Percentiles rank a stretch among this genome's conserved stretches.
Conservation (phyloP, 1,140 invertebrate species). For the Pectinophora gossypiella region DNA sequence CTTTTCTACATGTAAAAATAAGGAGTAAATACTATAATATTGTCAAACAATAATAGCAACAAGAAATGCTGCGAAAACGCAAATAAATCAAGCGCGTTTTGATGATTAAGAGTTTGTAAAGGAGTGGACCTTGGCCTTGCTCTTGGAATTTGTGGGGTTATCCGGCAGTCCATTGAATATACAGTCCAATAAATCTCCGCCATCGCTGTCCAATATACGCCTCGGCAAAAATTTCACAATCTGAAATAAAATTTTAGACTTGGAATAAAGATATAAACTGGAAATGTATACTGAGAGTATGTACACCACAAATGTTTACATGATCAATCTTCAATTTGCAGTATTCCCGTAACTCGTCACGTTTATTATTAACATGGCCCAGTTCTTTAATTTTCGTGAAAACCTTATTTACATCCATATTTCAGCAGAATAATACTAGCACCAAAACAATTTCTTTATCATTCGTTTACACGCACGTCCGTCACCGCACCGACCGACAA, state of each 20-base stretch:
- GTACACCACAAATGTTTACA: constrained; percentile 17
- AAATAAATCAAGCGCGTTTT: too few species aligned
- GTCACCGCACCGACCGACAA: too few species aligned
- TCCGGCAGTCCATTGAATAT: constrained; percentile 48
- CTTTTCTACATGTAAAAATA: too few species aligned
- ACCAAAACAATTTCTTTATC: too few species aligned
- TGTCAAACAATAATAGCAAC: too few species aligned
- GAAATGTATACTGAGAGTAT: not conserved
- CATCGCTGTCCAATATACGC: constrained; percentile 42
- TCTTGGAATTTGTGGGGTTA: constrained; percentile 15
- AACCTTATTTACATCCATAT: constrained; percentile 34
- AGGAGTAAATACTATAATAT: too few species aligned
- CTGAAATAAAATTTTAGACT: constrained; percentile 21
- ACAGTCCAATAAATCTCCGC: constrained; percentile 38
- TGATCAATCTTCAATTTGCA: constrained; percentile 40
- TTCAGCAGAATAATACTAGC: too few species aligned
- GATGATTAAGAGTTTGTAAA: too few species aligned
- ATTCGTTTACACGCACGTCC: too few species aligned
- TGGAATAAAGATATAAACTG: not conserved
- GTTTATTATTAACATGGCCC: constrained; percentile 35
- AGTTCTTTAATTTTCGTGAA: constrained; percentile 42
- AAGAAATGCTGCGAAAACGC: too few species aligned
- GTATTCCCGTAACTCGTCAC: constrained; percentile 40
- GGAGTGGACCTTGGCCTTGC: constrained; percentile 54
- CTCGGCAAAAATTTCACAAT: constrained; percentile 35